phyloP scores from a whole-genome alignment of 2,797 vertebrate genomes.

The Enteromius thamalakanensis region DNA sequence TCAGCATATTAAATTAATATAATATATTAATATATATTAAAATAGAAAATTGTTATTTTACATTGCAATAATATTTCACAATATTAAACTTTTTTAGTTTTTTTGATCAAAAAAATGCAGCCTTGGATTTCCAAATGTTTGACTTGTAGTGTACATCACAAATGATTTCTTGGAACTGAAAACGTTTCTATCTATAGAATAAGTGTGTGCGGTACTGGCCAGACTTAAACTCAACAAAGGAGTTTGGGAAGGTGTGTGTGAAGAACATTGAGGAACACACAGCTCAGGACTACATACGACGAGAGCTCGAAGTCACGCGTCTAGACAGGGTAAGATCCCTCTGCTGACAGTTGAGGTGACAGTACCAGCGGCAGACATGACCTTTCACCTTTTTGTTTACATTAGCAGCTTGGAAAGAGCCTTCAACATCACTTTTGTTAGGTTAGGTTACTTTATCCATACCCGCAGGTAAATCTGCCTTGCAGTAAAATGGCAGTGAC shows the following conservation, averaged over 20 bases:
- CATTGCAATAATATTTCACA: no score
- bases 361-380: not conserved
- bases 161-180: not conserved
- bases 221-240: slow-evolving; percentile 74
- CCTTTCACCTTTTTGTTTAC: slow-evolving; percentile 28
- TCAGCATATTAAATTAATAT: no score
- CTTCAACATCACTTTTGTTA: no score
- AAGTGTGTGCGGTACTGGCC: slow-evolving; percentile 91
- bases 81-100: no score
- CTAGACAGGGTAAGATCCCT: slow-evolving; percentile 77
- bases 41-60: no score
- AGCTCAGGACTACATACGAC: slow-evolving; percentile 83
- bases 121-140: no score
- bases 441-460: not conserved
- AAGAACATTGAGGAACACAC: slow-evolving; percentile 78
- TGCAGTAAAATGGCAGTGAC: no score
- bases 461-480: no score
- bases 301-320: slow-evolving; percentile 82
- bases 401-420: not conserved
- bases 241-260: slow-evolving; percentile 78
- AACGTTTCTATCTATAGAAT: slow-evolving; percentile 74
- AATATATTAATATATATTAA: no score
- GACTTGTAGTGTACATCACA: not conserved
- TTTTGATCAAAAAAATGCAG: no score
- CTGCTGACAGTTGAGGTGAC: slow-evolving; percentile 1